These are phyloP conservation scores for Centrocercus urophasianus DNA, from an alignment of 2,113 vertebrate genomes.

Conservation along the genomic window DNA sequence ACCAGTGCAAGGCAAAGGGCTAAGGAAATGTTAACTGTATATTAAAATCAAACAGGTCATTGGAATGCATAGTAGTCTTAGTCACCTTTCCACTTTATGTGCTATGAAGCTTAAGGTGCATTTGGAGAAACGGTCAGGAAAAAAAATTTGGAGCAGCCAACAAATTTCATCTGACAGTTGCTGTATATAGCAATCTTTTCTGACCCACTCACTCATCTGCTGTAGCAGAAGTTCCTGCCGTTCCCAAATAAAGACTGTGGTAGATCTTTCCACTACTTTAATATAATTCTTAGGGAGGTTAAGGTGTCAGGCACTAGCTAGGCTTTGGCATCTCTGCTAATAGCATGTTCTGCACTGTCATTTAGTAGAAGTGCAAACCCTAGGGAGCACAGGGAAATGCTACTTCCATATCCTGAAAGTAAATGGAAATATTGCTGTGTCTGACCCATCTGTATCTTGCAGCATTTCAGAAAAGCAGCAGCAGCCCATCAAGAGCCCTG, in stretches of 20 bases:
- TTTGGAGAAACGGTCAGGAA: slow-evolving; percentile 14
- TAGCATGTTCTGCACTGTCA: slow-evolving; percentile 30
- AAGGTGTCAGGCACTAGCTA: background rate
- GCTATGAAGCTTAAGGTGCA: background rate
- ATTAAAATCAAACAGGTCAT: background rate
- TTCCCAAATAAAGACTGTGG: background rate
- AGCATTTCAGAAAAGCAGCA: slow-evolving; percentile 33
- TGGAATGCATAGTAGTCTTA: background rate
- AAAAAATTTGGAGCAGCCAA: background rate
- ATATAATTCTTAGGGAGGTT: slow-evolving; percentile 28
- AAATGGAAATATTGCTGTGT: slow-evolving; percentile 33
- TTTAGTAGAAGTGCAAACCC: slow-evolving; percentile 33
- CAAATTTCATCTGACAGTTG: slow-evolving; percentile 1
- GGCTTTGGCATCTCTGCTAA: slow-evolving; percentile 41
- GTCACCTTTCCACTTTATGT: background rate
- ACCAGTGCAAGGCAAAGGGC: background rate
- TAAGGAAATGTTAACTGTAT: background rate
- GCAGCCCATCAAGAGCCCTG: background rate
- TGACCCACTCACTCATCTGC: background rate
- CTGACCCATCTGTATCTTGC: background rate
- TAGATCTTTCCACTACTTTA: background rate
- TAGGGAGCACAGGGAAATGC: slow-evolving; percentile 7
- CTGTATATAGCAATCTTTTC: slow-evolving; percentile 8
- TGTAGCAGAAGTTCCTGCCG: background rate
- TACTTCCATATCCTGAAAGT: background rate